Base-by-base conservation (phyloP, 2,888 invertebrate genomes). In the Maniola hyperantus region DNA sequence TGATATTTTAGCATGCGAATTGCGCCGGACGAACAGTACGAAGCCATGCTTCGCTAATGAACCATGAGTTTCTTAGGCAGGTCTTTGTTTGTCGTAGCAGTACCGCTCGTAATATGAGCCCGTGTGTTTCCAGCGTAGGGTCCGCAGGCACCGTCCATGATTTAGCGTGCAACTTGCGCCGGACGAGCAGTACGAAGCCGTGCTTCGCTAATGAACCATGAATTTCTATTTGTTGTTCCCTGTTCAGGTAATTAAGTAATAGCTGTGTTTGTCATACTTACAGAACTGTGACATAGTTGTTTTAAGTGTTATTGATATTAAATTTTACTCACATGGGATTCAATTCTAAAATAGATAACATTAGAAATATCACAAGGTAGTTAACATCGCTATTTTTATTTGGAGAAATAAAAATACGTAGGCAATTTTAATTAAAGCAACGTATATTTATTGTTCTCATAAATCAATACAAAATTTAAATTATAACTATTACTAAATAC, bases 1-100 rank as follows among this genome's bases (percentile, higher is more conserved):
- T 90, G 91, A 91, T n/a, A n/a, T n/a, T 91, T 90, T 91, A 91
- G 89, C 83, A 79, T 79, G 79, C 80, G 91, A 91, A 88, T 91
- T 91, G 86, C 84, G 79, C 88, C 79, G 88, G 84, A 80, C 81
- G 81, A 84, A 82, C 77, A 77, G 83, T 1, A 36, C 36, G n/a
- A 36, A n/a, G 54, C 34, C 8, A 5, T 34, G 54, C 54, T 34
- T 15, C 10, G 6, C 34, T 36, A 36, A 34, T 15, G 6, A 36
- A 54, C 54, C 34, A 34, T 33, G 53, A 7, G 6, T 54, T 54
- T 8, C 48, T 18, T 15, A 18, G 5, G 5, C 5, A 6, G 2
- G 10, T 10, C 10, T 39, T 39, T 11, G 39, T 39, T 39, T 39
- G 39, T 39, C 53, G 62, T 44, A 2, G 44, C 68, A 15, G 20